Percentiles rank a stretch among this genome's conserved stretches.
phyloP scores from a whole-genome alignment of 2,113 vertebrate species.

The Mola mola region DNA sequence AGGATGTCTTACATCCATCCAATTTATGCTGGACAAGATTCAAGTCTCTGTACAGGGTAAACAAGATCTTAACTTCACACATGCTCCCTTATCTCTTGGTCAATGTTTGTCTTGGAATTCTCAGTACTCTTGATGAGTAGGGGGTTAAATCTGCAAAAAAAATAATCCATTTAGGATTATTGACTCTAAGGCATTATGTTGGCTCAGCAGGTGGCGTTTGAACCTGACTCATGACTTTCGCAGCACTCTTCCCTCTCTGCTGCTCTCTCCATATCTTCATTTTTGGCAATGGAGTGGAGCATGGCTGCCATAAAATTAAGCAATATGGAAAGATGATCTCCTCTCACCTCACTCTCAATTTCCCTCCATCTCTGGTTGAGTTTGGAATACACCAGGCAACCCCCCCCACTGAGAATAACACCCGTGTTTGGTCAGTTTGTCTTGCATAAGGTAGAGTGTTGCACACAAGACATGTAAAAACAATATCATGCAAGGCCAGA shows the following conservation, averaged over 20 bases:
- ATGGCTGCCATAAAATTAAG: conserved; percentile 65
- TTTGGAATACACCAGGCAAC: conserved; percentile 67
- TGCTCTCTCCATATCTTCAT: conserved; percentile 17
- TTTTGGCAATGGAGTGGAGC: conserved; percentile 44
- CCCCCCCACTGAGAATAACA: conserved; percentile 62
- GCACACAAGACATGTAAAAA: conserved; percentile 79
- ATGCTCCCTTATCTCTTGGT: conserved; percentile 48
- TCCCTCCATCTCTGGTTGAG: conserved; percentile 55
- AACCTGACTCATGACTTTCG: conserved; percentile 60
- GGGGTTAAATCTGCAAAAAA: conserved; percentile 59
- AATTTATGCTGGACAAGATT: conserved; percentile 13
- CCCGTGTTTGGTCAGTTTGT: conserved; percentile 72
- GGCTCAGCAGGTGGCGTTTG: conserved; percentile 62
- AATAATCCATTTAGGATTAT: conserved; percentile 65
- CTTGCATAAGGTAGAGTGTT: conserved; percentile 74
- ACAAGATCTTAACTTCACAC: conserved; percentile 36
- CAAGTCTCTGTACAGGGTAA: conserved; percentile 24
- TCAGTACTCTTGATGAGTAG: conserved; percentile 25
- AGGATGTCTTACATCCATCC: not conserved
- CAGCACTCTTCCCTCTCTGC: conserved; percentile 20
- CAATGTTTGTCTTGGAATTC: conserved; percentile 56
- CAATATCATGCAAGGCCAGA: conserved; percentile 73
- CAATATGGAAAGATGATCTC: conserved; percentile 67
- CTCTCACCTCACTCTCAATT: conserved; percentile 50
- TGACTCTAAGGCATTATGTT: conserved; percentile 39